A percentile compares a stretch with the other conserved stretches of the same genome.
Conservation (phyloP, 2,113 vertebrate genomes). For the Sialia sialis region DNA sequence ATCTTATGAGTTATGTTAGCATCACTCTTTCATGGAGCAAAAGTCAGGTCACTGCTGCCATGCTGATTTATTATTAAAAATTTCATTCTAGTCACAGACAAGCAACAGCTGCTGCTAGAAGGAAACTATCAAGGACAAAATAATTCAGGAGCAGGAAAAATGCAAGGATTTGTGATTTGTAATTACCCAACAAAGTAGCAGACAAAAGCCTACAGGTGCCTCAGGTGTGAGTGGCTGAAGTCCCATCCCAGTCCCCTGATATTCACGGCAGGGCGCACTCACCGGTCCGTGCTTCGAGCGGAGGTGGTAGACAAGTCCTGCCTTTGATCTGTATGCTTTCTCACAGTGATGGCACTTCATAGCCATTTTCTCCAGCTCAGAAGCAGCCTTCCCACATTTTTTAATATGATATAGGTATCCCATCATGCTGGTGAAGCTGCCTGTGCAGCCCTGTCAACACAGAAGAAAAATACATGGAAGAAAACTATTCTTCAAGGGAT, state of each 20-base stretch:
- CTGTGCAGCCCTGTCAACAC: constrained; percentile 82
- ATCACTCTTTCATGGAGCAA: neutral
- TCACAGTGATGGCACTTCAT: constrained; percentile 90
- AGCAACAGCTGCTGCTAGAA: neutral
- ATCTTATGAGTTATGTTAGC: neutral
- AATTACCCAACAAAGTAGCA: neutral
- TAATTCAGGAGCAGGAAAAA: neutral
- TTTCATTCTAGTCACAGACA: neutral
- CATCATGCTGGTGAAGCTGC: constrained; percentile 93
- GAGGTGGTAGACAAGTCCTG: constrained; percentile 91
- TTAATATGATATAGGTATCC: constrained; percentile 91
- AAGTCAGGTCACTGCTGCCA: neutral
- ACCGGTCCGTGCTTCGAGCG: constrained; percentile 90
- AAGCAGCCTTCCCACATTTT: constrained; percentile 90
- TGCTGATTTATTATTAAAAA: neutral
- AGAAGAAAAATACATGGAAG: neutral
- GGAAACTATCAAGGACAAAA: neutral
- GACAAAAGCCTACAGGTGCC: rapidly evolving
- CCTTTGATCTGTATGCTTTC: constrained; percentile 88
- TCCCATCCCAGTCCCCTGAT: rapidly evolving
- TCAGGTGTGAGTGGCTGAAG: neutral
- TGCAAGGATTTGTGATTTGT: neutral
- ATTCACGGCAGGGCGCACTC: constrained; percentile 50
- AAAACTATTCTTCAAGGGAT: neutral
- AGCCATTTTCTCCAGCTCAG: constrained; percentile 89